A percentile compares a stretch with the other conserved stretches of the same genome.
These are phyloP conservation scores for Nowickia ferox DNA, from an alignment of 2,888 invertebrate genomes.

Conservation along the genomic window DNA sequence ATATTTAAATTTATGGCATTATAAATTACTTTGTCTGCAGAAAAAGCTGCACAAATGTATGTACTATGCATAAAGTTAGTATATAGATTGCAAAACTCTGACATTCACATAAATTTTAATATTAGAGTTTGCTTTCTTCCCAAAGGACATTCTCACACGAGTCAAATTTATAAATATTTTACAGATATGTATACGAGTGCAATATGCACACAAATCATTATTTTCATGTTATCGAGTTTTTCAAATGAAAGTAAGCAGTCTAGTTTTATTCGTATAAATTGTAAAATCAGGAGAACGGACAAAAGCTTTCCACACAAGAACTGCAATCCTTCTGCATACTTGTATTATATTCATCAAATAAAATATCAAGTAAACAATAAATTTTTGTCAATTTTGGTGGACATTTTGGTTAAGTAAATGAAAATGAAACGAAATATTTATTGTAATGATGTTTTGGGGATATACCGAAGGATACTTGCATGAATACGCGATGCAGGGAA, in stretches of 20 bases:
- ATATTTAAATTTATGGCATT: conserved; percentile 67
- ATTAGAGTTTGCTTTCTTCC: conserved; percentile 13
- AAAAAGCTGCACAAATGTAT: background rate
- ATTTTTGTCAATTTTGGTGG: conserved; percentile 14
- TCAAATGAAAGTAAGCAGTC: background rate
- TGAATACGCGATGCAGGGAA: too few relatives aligned
- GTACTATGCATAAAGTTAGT: too few relatives aligned
- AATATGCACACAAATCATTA: conserved; percentile 38
- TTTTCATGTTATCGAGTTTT: conserved; percentile 14
- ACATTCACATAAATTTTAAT: conserved; percentile 45
- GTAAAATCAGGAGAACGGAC: conserved; percentile 7
- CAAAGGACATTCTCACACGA: conserved; percentile 38
- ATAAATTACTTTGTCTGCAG: conserved; percentile 57
- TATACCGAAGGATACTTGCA: background rate
- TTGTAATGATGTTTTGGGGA: background rate
- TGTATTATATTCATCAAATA: background rate
- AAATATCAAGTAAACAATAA: conserved; percentile 10
- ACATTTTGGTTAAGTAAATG: conserved; percentile 7
- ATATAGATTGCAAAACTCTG: background rate
- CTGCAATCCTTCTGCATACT: background rate
- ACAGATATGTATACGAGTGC: background rate
- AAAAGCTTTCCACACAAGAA: background rate
- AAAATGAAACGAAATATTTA: background rate
- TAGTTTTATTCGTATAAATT: conserved; percentile 18
- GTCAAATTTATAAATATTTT: conserved; percentile 45